phyloP scores from a whole-genome alignment of 2,888 invertebrate genomes.

The Embidobia sp. region DNA sequence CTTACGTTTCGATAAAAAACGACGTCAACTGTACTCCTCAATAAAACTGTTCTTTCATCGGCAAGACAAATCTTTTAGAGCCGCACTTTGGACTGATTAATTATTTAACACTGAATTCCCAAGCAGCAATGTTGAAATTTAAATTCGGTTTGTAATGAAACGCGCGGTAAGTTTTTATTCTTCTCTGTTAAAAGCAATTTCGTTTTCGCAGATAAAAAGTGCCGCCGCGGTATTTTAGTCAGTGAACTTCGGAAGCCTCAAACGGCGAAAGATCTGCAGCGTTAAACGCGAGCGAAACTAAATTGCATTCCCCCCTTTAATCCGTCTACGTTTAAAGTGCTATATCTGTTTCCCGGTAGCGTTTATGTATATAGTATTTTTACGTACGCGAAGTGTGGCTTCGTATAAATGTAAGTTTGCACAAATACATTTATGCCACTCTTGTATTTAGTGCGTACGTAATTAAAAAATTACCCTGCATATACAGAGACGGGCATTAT shows the following conservation, averaged over 20 bases:
- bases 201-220: slow-evolving; percentile 7
- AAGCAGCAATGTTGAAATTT: too few species aligned
- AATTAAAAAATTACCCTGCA: slow-evolving; percentile 43
- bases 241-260: slow-evolving; percentile 53
- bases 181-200: too few species aligned
- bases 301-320: slow-evolving; percentile 73
- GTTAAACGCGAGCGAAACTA: slow-evolving; percentile 63
- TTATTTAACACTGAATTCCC: too few species aligned
- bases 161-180: too few species aligned
- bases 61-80: not conserved
- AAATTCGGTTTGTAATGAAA: too few species aligned
- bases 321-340: slow-evolving; percentile 67
- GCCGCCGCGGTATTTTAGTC: slow-evolving; percentile 18
- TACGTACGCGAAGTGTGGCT: slow-evolving; percentile 43
- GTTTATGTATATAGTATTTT: slow-evolving; percentile 67
- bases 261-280: slow-evolving; percentile 59
- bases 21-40: slow-evolving; percentile 7
- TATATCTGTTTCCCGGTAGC: slow-evolving; percentile 66
- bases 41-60: not conserved
- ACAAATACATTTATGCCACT: slow-evolving; percentile 17
- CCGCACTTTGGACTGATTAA: too few species aligned
- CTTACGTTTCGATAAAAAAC: slow-evolving; percentile 29
- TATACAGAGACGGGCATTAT: slow-evolving; percentile 8
- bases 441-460: slow-evolving; percentile 24
- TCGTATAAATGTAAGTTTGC: slow-evolving; percentile 11